Evolutionary conservation across 2,113 vertebrate genomes (phyloP), one percentile per base, ranked within the genome.

Genomic region (Blennius ocellaris): DNA sequence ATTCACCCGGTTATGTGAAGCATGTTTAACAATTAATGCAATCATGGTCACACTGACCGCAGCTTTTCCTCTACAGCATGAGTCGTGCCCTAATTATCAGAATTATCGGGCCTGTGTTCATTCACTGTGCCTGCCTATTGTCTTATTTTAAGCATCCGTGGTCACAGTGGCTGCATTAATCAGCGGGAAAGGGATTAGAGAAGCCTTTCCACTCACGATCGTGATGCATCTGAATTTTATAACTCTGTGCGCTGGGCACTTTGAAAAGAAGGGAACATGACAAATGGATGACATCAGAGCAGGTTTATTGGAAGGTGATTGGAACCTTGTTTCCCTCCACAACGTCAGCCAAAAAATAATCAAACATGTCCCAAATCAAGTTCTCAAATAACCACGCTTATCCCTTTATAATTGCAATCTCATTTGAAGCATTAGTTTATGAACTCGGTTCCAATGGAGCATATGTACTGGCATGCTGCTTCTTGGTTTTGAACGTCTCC

Each of bases 261-360:
- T 75, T 59, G 72, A 76, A 55, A 53, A 65, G 57, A 60, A 71
- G 73, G 74, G 69, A 76, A 51, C 67, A 51, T 85, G 84, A 85
- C 85, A 85, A 85, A 90, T 80, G 71, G 65, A 89, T 88, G 83
- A 85, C 83, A 85, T 89, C 82, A 87, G 72, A 75, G 60, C 75
- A 77, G 36, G 49, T 70, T 15, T 64, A 59, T 57, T 14, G 76
- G 37, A 11, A 73, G 64, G 82, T 84, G 83, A 86, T 86, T 86
- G 77, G 66, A 84, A 60, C 74, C 47, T 74, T 3, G 11, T 87
- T 81, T 81, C 45, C 37, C 66, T 48, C 73, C 73, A 30, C 45
- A 21, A 6, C 40, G 50, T 52, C 7, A 16, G 82, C 81, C 80
- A 82, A 72, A 79, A 58, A 80, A 69, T 72, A 85, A 85, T 90